Conservation (phyloP, 2,113 vertebrate genomes). For the Synchiropus splendidus region DNA sequence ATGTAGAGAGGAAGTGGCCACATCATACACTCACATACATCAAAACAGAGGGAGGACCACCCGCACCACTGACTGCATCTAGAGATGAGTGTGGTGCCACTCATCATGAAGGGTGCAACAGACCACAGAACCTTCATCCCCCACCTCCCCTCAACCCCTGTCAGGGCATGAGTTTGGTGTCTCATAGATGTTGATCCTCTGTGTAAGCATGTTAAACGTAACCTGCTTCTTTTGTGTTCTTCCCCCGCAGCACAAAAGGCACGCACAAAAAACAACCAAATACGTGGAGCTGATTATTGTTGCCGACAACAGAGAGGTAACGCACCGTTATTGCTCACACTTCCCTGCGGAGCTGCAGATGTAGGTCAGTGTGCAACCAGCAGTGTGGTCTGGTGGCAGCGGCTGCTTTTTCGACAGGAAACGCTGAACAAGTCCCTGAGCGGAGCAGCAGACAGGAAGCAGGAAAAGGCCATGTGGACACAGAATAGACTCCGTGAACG, state of each 20-base stretch:
- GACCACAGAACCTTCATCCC: too few species aligned
- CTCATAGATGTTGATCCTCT: too few species aligned
- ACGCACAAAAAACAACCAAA: conserved; percentile 84
- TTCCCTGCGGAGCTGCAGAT: conserved; percentile 26
- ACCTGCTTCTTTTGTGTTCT: conserved; percentile 4
- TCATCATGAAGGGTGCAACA: too few species aligned
- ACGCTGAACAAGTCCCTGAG: conserved; percentile 42
- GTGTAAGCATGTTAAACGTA: too few species aligned
- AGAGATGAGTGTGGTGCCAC: too few species aligned
- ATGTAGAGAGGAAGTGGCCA: too few species aligned
- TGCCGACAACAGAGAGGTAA: conserved; percentile 96
- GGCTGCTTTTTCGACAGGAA: conserved; percentile 41
- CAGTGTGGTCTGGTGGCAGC: conserved; percentile 37
- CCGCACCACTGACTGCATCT: too few species aligned
- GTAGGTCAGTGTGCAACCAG: conserved; percentile 43
- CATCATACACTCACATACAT: too few species aligned
- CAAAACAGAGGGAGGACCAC: too few species aligned
- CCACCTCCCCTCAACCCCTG: too few species aligned
- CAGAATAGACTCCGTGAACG: conserved; percentile 29
- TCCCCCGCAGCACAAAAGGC: conserved; percentile 79
- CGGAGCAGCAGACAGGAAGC: conserved; percentile 45
- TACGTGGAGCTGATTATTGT: conserved; percentile 96
- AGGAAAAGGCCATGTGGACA: conserved; percentile 38
- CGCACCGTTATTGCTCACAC: conserved; percentile 8
- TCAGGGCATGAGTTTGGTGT: too few species aligned